Evolutionary conservation across 2,113 vertebrate genomes (phyloP).

Genomic region (Labrus mixtus): DNA sequence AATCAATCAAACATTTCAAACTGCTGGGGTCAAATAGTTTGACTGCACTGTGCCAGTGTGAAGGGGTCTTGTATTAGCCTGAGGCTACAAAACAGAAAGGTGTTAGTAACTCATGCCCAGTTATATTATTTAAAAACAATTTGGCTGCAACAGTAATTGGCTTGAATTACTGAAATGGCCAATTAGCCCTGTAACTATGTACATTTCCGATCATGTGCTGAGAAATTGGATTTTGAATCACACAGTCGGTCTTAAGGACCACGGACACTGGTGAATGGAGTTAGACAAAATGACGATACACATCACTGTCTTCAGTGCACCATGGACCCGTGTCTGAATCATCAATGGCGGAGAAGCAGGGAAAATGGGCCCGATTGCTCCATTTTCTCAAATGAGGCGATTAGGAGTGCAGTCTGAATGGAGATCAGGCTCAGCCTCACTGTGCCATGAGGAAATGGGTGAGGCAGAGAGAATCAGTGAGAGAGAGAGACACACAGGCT

Average conservation of each 20-base stretch:
- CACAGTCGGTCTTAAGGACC: constrained; percentile 36
- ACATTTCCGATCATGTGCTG: constrained; percentile 32
- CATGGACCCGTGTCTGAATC: constrained; percentile 63
- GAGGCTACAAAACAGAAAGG: background rate
- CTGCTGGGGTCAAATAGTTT: constrained; percentile 35
- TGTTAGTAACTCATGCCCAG: constrained; percentile 13
- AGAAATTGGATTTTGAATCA: constrained; percentile 65
- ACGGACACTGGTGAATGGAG: constrained; percentile 33
- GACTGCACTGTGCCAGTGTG: background rate
- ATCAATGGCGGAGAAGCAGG: constrained; percentile 64
- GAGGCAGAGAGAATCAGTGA: constrained; percentile 54
- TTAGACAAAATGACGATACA: constrained; percentile 59
- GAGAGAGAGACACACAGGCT: constrained; percentile 44
- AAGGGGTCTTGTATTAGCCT: background rate
- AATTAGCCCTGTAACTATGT: constrained; percentile 46
- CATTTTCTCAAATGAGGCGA: constrained; percentile 82
- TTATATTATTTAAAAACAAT: constrained; percentile 45
- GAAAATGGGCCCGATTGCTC: constrained; percentile 71
- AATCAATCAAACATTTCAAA: constrained; percentile 61
- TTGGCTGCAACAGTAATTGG: constrained; percentile 25
- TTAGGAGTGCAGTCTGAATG: constrained; percentile 75
- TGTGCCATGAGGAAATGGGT: constrained; percentile 59
- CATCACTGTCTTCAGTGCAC: constrained; percentile 57
- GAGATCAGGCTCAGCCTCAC: constrained; percentile 69
- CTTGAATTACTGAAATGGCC: constrained; percentile 49